Evolutionary conservation across 1,140 invertebrate species (phyloP).

Genomic region (Drosophila orosa): DNA sequence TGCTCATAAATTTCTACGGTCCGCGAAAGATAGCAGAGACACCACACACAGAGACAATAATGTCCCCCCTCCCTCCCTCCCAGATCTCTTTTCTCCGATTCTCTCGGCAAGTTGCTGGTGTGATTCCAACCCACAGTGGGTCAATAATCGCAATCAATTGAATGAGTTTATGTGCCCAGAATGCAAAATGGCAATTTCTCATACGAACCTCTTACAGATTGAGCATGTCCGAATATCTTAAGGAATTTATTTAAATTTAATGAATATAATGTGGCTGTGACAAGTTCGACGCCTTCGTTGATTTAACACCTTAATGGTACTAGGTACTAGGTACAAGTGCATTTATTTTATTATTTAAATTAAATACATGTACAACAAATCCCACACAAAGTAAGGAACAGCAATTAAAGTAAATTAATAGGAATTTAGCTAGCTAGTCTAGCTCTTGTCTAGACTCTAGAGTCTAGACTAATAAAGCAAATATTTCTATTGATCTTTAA

Average conservation of each 20-base stretch:
- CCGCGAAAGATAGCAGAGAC: conserved; percentile 29
- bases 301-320: conserved; percentile 3
- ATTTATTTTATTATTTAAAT: neutral
- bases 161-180: conserved; percentile 41
- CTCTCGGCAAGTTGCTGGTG: conserved; percentile 24
- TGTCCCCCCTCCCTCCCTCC: no score
- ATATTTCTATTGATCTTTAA: neutral
- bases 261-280: neutral
- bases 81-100: neutral
- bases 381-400: neutral
- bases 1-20: conserved; percentile 64
- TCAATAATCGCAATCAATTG: conserved; percentile 53
- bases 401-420: neutral
- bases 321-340: neutral
- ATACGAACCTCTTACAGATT: conserved; percentile 23
- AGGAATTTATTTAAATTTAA: conserved; percentile 27
- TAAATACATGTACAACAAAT: neutral
- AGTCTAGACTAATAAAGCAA: neutral
- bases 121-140: conserved; percentile 48
- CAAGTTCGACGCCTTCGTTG: conserved; percentile 19
- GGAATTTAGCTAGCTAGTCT: no score
- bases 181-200: conserved; percentile 29
- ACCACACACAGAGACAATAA: conserved; percentile 45
- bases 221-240: conserved; percentile 1
- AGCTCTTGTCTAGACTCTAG: no score